These are phyloP conservation scores for Callinectes sapidus DNA, from an alignment of 2,888 invertebrate species.

Conservation along the genomic window DNA sequence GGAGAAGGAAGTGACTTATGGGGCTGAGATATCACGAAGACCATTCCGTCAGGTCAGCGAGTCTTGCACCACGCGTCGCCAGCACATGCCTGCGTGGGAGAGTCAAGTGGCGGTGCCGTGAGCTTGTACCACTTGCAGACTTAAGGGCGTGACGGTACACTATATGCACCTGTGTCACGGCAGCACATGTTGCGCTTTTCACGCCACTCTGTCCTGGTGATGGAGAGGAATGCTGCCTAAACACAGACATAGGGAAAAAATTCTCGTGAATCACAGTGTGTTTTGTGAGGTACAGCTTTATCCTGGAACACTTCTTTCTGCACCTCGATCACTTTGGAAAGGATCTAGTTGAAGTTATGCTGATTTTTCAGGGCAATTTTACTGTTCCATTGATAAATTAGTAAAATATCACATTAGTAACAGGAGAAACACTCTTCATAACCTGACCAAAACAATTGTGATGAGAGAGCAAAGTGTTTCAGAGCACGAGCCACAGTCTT, in stretches of 20 bases:
- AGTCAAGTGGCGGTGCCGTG: neutral
- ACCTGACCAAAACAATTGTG: too few species aligned
- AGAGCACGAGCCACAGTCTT: neutral
- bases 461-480: too few species aligned
- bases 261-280: neutral
- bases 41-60: neutral
- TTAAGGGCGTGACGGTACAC: neutral
- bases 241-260: neutral
- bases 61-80: neutral
- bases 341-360: too few species aligned
- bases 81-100: neutral
- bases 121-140: neutral
- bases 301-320: too few species aligned
- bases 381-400: too few species aligned
- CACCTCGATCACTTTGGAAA: too few species aligned
- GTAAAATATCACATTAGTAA: too few species aligned
- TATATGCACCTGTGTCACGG: neutral
- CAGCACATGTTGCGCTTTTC: neutral
- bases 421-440: too few species aligned
- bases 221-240: neutral
- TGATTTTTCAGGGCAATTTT: too few species aligned
- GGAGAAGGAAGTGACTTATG: neutral
- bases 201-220: neutral
- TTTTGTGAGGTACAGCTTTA: neutral
- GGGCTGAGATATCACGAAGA: neutral